These are phyloP conservation scores for Proterorhinus semilunaris DNA, from an alignment of 2,113 vertebrate genomes.

Conservation along the genomic window DNA sequence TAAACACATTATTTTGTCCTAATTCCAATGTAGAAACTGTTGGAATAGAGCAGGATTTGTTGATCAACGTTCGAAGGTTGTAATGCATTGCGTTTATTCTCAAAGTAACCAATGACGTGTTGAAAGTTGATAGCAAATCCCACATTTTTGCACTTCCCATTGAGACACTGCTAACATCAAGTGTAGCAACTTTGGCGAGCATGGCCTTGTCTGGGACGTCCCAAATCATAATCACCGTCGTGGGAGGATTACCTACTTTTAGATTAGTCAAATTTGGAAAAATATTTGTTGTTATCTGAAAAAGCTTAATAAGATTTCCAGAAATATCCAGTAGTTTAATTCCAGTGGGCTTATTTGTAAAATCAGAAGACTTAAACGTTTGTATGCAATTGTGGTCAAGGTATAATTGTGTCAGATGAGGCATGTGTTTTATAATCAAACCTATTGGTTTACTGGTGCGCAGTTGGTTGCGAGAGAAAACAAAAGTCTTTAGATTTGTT, in stretches of 20 bases:
- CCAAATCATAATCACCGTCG: slow-evolving; percentile 41
- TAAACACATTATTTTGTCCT: slow-evolving; percentile 57
- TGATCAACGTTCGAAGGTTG: slow-evolving; percentile 48
- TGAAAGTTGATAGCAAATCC: slow-evolving; percentile 53
- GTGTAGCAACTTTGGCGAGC: slow-evolving; percentile 54
- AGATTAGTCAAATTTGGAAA: slow-evolving; percentile 64
- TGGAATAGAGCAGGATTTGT: slow-evolving; percentile 69
- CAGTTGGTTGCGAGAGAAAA: slow-evolving; percentile 57
- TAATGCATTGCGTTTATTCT: slow-evolving; percentile 56
- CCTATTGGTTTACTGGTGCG: slow-evolving; percentile 8
- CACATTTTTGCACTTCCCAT: slow-evolving; percentile 35
- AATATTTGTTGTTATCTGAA: slow-evolving; percentile 55
- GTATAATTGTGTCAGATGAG: slow-evolving; percentile 33
- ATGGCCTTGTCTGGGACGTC: slow-evolving; percentile 54
- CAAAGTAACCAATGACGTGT: slow-evolving; percentile 51
- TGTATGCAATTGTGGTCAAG: slow-evolving; percentile 3
- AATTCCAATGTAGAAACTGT: slow-evolving; percentile 59
- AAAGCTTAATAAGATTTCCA: slow-evolving; percentile 45
- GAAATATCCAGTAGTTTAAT: slow-evolving; percentile 54
- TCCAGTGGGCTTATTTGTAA: slow-evolving; percentile 44
- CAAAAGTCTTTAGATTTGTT: slow-evolving; percentile 47
- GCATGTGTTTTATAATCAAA: slow-evolving; percentile 46
- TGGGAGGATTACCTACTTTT: slow-evolving; percentile 35
- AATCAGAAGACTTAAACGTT: slow-evolving; percentile 40
- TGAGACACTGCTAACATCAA: slow-evolving; percentile 58